Conservation (phyloP, 2,797 vertebrate species). For the Urophycis tenuis region DNA sequence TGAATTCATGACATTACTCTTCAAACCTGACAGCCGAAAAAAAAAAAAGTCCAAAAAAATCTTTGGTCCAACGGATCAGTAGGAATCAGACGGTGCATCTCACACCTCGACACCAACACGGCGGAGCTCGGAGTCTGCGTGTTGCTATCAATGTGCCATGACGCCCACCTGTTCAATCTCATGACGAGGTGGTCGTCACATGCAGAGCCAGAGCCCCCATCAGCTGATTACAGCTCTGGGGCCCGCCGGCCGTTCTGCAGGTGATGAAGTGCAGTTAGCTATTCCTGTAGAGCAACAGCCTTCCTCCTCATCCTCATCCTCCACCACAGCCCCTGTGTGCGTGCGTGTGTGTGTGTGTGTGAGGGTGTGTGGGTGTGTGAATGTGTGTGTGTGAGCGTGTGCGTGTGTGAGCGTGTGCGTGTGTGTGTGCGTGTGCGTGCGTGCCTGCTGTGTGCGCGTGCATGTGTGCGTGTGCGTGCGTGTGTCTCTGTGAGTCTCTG, state of each 20-base stretch:
- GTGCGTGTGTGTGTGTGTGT: too few relatives aligned
- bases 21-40: too few relatives aligned
- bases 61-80: not conserved
- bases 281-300: constrained; percentile 29
- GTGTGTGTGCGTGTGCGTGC: not conserved
- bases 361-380: too few relatives aligned
- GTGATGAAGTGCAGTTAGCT: constrained; percentile 17
- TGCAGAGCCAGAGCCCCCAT: constrained; percentile 20
- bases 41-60: not conserved
- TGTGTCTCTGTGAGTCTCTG: too few relatives aligned
- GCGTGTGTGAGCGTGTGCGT: not conserved
- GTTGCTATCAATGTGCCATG: constrained; percentile 30
- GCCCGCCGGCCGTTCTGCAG: constrained; percentile 17
- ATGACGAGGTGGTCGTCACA: constrained; percentile 29
- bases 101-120: not conserved
- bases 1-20: too few relatives aligned
- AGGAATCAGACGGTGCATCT: not conserved
- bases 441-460: not conserved
- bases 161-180: constrained; percentile 28
- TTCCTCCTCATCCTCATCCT: too few relatives aligned
- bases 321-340: too few relatives aligned
- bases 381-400: too few relatives aligned
- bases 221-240: constrained; percentile 30
- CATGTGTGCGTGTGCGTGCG: too few relatives aligned
- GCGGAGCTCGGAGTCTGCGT: constrained; percentile 1